phyloP scores from a whole-genome alignment of 2,797 vertebrate species.

The Oreochromis mossambicus region DNA sequence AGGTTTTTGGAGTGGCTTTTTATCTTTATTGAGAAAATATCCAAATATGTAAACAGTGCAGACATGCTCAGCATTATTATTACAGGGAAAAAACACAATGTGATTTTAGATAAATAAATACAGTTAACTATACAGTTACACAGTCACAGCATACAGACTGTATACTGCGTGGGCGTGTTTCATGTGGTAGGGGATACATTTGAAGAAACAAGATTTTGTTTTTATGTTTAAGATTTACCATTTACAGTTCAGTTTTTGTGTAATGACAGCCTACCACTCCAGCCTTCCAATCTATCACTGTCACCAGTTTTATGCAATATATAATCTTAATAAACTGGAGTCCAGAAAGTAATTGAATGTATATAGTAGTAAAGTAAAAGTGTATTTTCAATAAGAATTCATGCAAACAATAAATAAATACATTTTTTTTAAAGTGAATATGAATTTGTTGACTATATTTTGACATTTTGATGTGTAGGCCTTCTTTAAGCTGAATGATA shows the following conservation, averaged over 20 bases:
- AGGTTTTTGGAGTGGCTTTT: not conserved
- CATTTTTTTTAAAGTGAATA: not conserved
- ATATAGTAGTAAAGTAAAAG: not conserved
- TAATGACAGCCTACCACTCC: not conserved
- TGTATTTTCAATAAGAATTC: not conserved
- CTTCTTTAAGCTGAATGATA: not conserved
- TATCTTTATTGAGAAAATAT: not conserved
- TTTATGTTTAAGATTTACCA: not conserved
- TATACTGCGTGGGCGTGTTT: not conserved
- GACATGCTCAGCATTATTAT: not conserved
- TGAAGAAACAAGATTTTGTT: not conserved
- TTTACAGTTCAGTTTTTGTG: not conserved
- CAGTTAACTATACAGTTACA: not conserved
- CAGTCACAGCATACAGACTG: not conserved
- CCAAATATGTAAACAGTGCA: not conserved
- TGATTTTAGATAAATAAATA: not conserved
- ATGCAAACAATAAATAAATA: not conserved
- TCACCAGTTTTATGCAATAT: not conserved
- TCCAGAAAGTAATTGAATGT: not conserved
- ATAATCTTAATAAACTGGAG: not conserved
- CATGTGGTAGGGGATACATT: not conserved
- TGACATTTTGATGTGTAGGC: not conserved
- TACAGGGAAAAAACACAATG: not conserved
- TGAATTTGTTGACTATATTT: not conserved
- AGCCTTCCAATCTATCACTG: not conserved